Conservation (phyloP, 1,140 invertebrate genomes). For the Zaprionus kolodkinae region DNA sequence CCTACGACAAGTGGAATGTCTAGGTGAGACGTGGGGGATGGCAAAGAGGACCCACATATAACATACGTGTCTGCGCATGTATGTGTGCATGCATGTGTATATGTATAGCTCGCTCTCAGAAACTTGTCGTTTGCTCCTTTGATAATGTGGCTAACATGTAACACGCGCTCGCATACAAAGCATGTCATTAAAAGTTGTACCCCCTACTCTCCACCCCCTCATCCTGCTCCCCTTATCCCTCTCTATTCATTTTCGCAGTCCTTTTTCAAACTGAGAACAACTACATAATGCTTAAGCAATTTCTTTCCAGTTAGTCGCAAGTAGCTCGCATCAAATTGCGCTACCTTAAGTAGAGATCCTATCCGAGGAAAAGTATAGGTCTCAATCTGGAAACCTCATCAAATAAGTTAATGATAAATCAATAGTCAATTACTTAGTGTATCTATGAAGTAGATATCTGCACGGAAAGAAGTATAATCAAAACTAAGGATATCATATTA, state of each 20-base stretch:
- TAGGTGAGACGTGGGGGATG: not conserved
- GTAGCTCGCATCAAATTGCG: conserved; percentile 16
- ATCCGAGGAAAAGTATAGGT: not conserved
- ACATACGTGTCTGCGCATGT: not conserved
- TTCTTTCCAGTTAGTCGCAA: conserved; percentile 39
- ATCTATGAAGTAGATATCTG: not conserved
- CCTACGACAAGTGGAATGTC: conserved; percentile 4
- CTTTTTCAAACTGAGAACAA: conserved; percentile 31
- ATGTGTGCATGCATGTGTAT: not conserved
- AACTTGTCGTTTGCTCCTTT: conserved; percentile 65
- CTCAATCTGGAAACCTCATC: not conserved
- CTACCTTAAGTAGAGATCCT: not conserved
- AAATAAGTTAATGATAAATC: not conserved
- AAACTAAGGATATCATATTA: too few species aligned
- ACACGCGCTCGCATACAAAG: conserved; percentile 76
- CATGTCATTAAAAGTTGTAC: conserved; percentile 75
- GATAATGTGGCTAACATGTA: conserved; percentile 76
- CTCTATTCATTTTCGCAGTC: conserved; percentile 3
- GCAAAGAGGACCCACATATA: not conserved
- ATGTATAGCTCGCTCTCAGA: conserved; percentile 20
- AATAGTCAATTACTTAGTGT: not conserved
- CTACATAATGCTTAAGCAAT: conserved; percentile 47
- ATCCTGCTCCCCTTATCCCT: too few species aligned
- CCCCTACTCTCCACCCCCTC: not conserved
- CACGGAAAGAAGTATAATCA: too few species aligned